These are phyloP conservation scores for Capreolus pygargus DNA, from an alignment of 2,113 vertebrate genomes.

Conservation along the genomic window DNA sequence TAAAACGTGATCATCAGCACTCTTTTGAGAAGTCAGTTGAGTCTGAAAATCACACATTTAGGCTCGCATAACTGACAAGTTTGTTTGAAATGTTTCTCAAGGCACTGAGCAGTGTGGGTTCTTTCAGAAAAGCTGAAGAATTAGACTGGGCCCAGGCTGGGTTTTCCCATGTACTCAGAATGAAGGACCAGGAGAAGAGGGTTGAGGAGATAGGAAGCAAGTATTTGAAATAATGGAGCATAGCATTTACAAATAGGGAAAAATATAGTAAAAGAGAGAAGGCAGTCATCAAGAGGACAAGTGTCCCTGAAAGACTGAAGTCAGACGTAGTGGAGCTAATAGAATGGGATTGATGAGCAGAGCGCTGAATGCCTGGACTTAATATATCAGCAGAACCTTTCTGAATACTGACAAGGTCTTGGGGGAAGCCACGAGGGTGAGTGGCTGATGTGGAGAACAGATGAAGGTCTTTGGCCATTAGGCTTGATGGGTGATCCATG, in stretches of 20 bases:
- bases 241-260: not conserved
- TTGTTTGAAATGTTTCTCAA: not conserved
- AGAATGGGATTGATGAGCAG: not conserved
- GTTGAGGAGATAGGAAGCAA: not conserved
- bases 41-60: not conserved
- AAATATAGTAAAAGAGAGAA: not conserved
- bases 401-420: not conserved
- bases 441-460: not conserved
- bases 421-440: not conserved
- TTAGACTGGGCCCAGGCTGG: not conserved
- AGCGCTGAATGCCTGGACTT: not conserved
- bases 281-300: not conserved
- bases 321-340: not conserved
- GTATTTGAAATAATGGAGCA: not conserved
- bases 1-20: not conserved
- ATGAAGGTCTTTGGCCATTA: not conserved
- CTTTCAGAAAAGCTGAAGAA: not conserved
- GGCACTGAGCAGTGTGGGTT: not conserved
- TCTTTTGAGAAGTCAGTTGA: not conserved
- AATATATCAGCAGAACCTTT: not conserved
- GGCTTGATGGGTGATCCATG: not conserved
- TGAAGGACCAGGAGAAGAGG: not conserved
- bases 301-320: not conserved
- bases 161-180: not conserved
- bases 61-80: not conserved